A percentile compares a stretch with the other conserved stretches of the same genome.
Conservation (phyloP, 2,113 vertebrate genomes). For the Sebastes fasciatus region DNA sequence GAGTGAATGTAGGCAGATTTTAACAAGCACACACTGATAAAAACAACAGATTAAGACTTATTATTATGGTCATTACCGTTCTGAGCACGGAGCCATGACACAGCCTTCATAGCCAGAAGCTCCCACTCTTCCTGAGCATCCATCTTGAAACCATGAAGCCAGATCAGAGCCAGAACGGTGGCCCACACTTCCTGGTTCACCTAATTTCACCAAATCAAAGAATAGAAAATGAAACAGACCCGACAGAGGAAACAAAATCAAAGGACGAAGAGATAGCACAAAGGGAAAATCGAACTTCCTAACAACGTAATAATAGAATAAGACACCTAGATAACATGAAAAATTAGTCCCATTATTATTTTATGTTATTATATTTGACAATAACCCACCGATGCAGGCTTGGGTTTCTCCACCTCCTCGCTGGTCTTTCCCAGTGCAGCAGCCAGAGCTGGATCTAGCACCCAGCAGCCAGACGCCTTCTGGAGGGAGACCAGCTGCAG, state of each 20-base stretch:
- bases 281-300: background rate
- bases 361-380: background rate
- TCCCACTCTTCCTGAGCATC: conserved; percentile 82
- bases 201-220: conserved; percentile 50
- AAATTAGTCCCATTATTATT: background rate
- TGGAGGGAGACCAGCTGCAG: conserved; percentile 84
- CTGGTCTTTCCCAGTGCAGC: conserved; percentile 69
- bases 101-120: conserved; percentile 83
- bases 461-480: conserved; percentile 87
- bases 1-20: background rate
- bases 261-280: background rate
- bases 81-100: conserved; percentile 79
- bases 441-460: conserved; percentile 73
- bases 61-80: conserved; percentile 64
- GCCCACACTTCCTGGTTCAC: conserved; percentile 82
- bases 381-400: conserved; percentile 72
- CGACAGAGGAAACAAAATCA: background rate
- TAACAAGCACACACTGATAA: background rate
- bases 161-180: conserved; percentile 86
- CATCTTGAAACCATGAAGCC: conserved; percentile 83
- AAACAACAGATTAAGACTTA: background rate
- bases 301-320: background rate
- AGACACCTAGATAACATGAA: background rate
- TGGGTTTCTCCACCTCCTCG: conserved; percentile 61
- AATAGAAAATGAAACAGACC: background rate